Evolutionary conservation across 2,888 invertebrate species (phyloP), one percentile per base, ranked within the genome.

Genomic region (Tillus elongatus): DNA sequence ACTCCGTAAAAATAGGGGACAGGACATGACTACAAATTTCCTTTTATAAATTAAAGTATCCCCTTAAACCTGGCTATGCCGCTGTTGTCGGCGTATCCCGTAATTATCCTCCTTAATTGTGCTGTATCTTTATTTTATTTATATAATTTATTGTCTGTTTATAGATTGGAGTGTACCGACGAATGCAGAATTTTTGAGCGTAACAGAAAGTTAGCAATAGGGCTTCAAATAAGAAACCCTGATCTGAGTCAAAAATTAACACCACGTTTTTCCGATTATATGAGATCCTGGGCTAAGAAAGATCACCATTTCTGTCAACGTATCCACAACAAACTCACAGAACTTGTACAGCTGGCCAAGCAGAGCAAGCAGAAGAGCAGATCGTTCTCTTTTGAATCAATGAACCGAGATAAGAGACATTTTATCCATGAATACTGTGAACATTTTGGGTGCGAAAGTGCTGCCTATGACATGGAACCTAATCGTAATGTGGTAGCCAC

Each of bases 401-500:
- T 95, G 92, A 93, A 91, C 64, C 74, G 86, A 30, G 89, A 90
- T 52, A 92, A 93, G 64, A 74, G 96, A 1, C 84, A 86, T 57
- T 79, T 95, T 54, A 79, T 97, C 6, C 95, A 96, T 66, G 96
- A 97, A 61, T 77, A 91, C 62, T 91, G 91, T 52, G 88, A 90
- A 56, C 88, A 88, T 66, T 97, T 96, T 69, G 93, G 93, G 27
- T 86, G 92, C 52, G 85, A 90, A 56, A 88, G 92, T 46, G 84
- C 87, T 40, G 91, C 93, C 13, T 95, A 93, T 62, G 97, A 97
- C 68, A 81, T 82, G 12, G 95, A 95, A 59, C 96, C 96, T 0
- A 92, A 95, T 61, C 74, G 93, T 44, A 96, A 95, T 68, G 86
- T 96, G 10, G 87, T 92, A n/a, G 89, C 88, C 13, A 91, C 89